A percentile compares a stretch with the other conserved stretches of the same genome.
These are phyloP conservation scores for Neuroterus valhalla DNA, from an alignment of 1,140 invertebrate genomes.

Conservation along the genomic window DNA sequence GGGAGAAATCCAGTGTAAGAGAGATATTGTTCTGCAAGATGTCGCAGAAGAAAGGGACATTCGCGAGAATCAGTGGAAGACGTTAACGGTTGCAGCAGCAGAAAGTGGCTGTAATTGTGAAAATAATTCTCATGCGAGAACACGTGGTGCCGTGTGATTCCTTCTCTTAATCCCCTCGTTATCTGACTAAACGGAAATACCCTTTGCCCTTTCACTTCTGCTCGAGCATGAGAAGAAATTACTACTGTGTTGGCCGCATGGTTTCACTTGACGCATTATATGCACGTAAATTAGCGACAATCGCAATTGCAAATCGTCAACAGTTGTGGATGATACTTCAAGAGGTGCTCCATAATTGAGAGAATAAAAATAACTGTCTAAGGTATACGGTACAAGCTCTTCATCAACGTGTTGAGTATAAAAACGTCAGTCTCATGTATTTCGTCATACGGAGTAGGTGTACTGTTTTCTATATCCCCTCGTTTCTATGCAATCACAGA, in stretches of 20 bases:
- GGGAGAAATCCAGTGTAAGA: not conserved
- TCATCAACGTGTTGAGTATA: not conserved
- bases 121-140: slow-evolving; percentile 23
- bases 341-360: not conserved
- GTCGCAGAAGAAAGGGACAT: slow-evolving; percentile 21
- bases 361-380: not conserved
- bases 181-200: slow-evolving; percentile 21
- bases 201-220: not conserved
- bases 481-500: no score
- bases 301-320: not conserved
- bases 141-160: slow-evolving; percentile 25
- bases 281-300: not conserved
- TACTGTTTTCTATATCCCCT: no score
- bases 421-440: no score
- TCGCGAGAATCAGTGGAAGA: slow-evolving; percentile 2
- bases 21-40: slow-evolving; percentile 20
- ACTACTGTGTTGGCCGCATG: not conserved
- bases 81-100: slow-evolving; percentile 12
- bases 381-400: not conserved
- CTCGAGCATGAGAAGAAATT: slow-evolving; percentile 26
- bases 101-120: slow-evolving; percentile 25
- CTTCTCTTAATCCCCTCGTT: slow-evolving; percentile 27
- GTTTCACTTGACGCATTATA: not conserved
- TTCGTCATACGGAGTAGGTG: no score
- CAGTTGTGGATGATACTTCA: not conserved